Evolutionary conservation across 2,888 invertebrate species (phyloP), one percentile per base, ranked within the genome.

Genomic region (Andrena trimmerana): DNA sequence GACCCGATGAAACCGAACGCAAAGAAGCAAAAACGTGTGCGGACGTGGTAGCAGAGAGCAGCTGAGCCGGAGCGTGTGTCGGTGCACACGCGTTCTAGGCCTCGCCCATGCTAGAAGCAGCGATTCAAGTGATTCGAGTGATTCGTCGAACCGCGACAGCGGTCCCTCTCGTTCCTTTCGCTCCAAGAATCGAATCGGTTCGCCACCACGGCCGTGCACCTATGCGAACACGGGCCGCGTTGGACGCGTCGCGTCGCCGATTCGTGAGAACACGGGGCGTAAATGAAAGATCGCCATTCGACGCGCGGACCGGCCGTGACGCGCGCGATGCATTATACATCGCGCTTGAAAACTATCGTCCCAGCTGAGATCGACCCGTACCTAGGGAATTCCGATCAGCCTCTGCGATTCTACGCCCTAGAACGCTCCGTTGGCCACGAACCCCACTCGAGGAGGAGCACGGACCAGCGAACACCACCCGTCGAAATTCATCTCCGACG

Each of bases 281-380:
- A 80, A 89, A 89, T 86, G 86, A 86, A 86, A 87, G 86, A 89
- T 88, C 84, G 82, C 59, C 70, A 90, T 90, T 90, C 90, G 83
- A 59, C 77, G 78, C 85, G 89, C 81, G 86, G 59, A 81, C 75
- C 81, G 75, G 54, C 48, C 70, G 75, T 27, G 65, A 67, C 31
- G 79, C 84, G 71, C 81, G 83, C 74, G 81, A 81, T 89, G 90
- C 90, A 90, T 89, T 89, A 89, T 87, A 90, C 89, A 90, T 90
- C 82, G 36, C 48, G 52, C 27, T 63, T 72, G 85, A 78, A 83
- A 81, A 83, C 71, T 68, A 63, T 80, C 81, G 71, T 81, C 57
- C 71, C 71, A 59, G 24, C 76, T 83, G 75, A 81, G 81, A 72
- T 75, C 69, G 66, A 48, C 65, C 66, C 57, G 57, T 24, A 42